phyloP scores from a whole-genome alignment of 2,888 invertebrate genomes.

The Drosophila antonietae region DNA sequence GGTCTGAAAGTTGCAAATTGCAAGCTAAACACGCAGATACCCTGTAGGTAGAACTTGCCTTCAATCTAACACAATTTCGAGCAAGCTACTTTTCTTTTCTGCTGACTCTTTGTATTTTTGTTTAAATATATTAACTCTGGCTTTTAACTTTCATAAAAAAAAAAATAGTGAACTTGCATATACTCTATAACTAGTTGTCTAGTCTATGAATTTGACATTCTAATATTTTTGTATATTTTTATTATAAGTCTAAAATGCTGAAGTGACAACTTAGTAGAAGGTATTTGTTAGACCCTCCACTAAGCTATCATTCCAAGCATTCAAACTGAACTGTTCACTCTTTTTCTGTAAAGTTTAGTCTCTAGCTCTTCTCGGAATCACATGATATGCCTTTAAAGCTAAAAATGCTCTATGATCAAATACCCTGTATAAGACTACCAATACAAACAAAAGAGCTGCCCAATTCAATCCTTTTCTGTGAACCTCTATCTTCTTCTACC shows the following conservation, averaged over 20 bases:
- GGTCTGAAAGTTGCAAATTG: too few species aligned
- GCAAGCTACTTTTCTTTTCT: neutral
- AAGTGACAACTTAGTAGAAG: too few species aligned
- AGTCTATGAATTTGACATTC: too few species aligned
- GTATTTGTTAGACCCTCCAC: too few species aligned
- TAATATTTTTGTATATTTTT: too few species aligned
- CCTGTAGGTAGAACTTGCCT: neutral
- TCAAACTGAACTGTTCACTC: too few species aligned
- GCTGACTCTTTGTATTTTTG: neutral
- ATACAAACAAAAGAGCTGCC: neutral
- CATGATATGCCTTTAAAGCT: neutral
- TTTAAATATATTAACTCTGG: neutral
- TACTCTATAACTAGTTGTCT: neutral
- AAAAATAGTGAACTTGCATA: neutral
- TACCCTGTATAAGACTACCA: neutral
- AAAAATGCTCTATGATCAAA: neutral
- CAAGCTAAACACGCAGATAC: neutral
- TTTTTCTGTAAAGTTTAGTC: neutral
- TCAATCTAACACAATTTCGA: neutral
- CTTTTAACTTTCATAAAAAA: neutral
- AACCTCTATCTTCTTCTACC: too few species aligned
- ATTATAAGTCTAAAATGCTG: too few species aligned
- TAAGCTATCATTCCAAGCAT: too few species aligned
- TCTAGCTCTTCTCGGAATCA: neutral
- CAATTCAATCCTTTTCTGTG: neutral